Evolutionary conservation across 2,113 vertebrate genomes (phyloP), one percentile per base, ranked within the genome.

Genomic region (Limnothrissa miodon): DNA sequence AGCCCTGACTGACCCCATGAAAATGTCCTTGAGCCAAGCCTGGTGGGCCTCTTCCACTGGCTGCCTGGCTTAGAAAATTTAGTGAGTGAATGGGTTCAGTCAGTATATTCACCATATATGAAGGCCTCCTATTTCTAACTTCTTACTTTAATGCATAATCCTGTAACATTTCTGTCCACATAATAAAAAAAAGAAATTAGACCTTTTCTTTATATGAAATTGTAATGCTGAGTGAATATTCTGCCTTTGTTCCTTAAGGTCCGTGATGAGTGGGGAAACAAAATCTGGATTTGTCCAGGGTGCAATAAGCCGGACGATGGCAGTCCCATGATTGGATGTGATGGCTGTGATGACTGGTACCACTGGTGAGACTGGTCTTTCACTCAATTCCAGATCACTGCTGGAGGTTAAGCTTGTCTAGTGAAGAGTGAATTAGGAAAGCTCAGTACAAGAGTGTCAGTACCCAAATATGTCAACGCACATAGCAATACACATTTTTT

Each of bases 231-330:
- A 11, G 19, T 74, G 1, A 48, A 5, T 66, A 45, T 23, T 74
- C 8, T 51, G 82, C 80, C 56, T 81, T 13, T 83, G 2, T 13
- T 10, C 39, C 29, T 0, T 66, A 88, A 99, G 98, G 97, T 99
- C 87, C 95, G 94, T 85, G 98, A 99, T 23, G 96, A 99, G 89
- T 97, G 95, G 96, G 98, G 98, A 46, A 99, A 99, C 92, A 94
- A 99, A 92, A 97, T 99, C 92, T 99, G 98, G 98, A 98, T 99
- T 94, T 99, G 98, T 84, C 98, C 98, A 7, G 98, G 98, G 82
- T 99, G 98, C 89, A 98, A 99, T 92, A 99, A 99, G 86, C 93
- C 96, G 5, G 98, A 99, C 8, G 98, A 99, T 19, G 98, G 98
- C 83, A 99, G 98, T 87, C 97, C 97, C 44, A 99, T 99, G 98